These are phyloP conservation scores for Romanogobio albipinnatus DNA, from an alignment of 2,113 vertebrate species.

Conservation along the genomic window DNA sequence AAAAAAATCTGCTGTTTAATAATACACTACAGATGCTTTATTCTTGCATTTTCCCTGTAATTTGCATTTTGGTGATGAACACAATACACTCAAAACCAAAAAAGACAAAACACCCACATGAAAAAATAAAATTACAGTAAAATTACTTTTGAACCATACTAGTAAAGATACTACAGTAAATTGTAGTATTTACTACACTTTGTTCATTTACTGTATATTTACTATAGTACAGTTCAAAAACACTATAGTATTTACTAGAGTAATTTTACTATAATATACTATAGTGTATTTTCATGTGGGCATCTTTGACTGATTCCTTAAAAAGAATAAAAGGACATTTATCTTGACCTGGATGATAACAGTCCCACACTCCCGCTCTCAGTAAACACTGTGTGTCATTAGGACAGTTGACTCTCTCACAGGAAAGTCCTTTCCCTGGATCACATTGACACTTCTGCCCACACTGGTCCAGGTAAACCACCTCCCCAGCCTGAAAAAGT, in stretches of 20 bases:
- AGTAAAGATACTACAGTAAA: too few species aligned
- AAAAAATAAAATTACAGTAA: too few species aligned
- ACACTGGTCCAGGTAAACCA: conserved; percentile 69
- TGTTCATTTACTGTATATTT: too few species aligned
- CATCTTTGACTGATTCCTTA: too few species aligned
- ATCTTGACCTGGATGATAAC: conserved; percentile 75
- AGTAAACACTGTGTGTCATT: conserved; percentile 73
- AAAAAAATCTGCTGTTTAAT: not conserved
- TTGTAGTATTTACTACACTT: too few species aligned
- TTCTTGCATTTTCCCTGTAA: not conserved
- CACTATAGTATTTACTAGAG: too few species aligned
- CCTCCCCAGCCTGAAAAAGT: conserved; percentile 71
- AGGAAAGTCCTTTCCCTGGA: conserved; percentile 66
- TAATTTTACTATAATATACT: too few species aligned
- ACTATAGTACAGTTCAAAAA: too few species aligned
- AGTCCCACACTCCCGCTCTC: conserved; percentile 68
- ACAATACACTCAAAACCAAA: too few species aligned
- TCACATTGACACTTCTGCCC: conserved; percentile 73
- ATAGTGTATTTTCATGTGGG: too few species aligned
- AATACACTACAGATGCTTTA: not conserved
- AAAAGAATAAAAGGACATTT: not conserved
- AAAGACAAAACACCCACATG: too few species aligned
- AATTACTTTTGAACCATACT: too few species aligned
- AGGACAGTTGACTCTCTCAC: conserved; percentile 72
- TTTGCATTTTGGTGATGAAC: not conserved